Base-by-base conservation (phyloP, 2,888 invertebrate genomes). In the Acrobasis repandana region DNA sequence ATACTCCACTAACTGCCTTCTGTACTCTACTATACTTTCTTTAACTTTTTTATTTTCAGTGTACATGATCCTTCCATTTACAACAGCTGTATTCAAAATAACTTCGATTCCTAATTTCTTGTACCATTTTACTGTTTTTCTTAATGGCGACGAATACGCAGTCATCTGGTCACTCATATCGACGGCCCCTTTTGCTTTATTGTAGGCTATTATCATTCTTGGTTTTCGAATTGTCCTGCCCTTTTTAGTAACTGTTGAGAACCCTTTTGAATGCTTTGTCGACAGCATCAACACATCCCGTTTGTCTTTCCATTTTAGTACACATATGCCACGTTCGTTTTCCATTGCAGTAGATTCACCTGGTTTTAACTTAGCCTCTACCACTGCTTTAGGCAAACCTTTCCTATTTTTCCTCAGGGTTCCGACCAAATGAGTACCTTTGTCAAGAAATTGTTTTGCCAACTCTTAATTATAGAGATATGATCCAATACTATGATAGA, bases 71-170 rank as follows among this genome's bases (percentile, higher is more conserved):
- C 65, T 67, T 20, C 73, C 73, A 67, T 78, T 79, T 47, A 76
- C 74, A 14, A 79, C 48, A 16, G 75, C 70, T 6, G 72, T 75
- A 47, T 77, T 77, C 56, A 80, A 61, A 62, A 80, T 56, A 20
- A 81, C 61, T 57, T 82, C 75, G 20, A 80, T 71, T 11, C 58
- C 63, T 28, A 58, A 20, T 16, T 63, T 61, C 43, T 56, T 63
- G 28, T 61, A 79, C 82, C 82, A 83, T 61, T 80, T 80, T 8
- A 80, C 63, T 15, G 74, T 72, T 67, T 78, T 81, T 56, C 79
- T 63, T 38, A 81, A 65, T 62, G 77, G 75, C 33, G 74, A 64
- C n/a, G 67, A 67, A 62, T 74, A 75, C 6, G 75, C 51, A n/a
- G 65, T 59, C 74, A 78, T 76, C 63, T 80, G 81, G 61, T 82